Conservation (phyloP, 2,113 vertebrate species). For the Scartelaos histophorus region DNA sequence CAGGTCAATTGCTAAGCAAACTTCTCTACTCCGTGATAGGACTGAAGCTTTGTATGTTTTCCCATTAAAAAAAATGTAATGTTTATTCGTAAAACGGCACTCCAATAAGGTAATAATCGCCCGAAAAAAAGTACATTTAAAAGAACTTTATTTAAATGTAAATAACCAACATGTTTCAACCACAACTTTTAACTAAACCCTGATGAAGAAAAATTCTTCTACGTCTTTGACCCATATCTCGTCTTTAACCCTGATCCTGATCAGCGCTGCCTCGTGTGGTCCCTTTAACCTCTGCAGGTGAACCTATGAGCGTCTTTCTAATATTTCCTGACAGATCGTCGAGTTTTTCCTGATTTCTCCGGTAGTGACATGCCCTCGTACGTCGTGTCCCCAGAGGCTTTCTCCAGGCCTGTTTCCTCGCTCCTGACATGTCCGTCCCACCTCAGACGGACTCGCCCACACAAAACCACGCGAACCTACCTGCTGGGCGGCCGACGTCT, state of each 20-base stretch:
- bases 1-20: no score
- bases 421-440: slow-evolving; percentile 8
- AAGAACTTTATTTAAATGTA: no score
- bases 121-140: no score
- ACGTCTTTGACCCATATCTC: no score
- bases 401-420: background rate
- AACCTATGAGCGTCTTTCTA: background rate
- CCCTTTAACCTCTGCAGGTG: background rate
- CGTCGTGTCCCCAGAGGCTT: background rate
- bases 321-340: background rate
- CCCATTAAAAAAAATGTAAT: no score
- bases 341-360: background rate
- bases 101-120: no score
- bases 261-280: background rate
- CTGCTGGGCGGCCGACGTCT: slow-evolving; percentile 45
- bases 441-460: slow-evolving; percentile 7
- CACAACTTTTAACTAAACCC: no score
- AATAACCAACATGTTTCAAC: no score
- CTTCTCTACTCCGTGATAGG: no score
- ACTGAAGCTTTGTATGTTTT: background rate
- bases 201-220: no score
- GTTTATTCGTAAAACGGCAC: no score
- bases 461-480: slow-evolving; percentile 44
- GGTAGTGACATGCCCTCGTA: background rate
- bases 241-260: no score